Conservation (phyloP, 2,113 vertebrate genomes). For the Ciconia boyciana region DNA sequence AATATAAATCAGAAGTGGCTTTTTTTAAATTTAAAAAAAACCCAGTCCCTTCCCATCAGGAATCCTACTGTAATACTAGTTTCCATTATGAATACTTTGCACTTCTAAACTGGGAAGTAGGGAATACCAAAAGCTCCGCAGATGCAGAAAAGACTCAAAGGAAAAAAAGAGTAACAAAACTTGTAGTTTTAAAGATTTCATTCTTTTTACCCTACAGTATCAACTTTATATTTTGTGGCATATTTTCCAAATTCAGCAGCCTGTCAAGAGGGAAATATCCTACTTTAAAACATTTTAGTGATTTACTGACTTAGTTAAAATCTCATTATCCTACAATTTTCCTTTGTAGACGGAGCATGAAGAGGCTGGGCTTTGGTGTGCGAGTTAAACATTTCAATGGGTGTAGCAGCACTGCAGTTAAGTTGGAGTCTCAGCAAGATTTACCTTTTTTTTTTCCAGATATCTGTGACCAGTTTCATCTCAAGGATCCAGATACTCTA, state of each 20-base stretch:
- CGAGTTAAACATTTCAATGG: not conserved
- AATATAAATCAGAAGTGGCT: not conserved
- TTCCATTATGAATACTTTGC: not conserved
- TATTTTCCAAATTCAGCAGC: not conserved
- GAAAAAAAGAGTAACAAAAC: not conserved
- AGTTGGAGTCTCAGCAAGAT: not conserved
- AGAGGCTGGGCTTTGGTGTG: not conserved
- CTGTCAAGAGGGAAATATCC: not conserved
- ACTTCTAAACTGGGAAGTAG: not conserved
- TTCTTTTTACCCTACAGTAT: not conserved
- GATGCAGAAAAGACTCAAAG: not conserved
- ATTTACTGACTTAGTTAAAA: constrained; percentile 2
- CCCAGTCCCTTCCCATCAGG: not conserved
- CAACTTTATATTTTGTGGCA: not conserved
- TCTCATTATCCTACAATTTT: constrained; percentile 10
- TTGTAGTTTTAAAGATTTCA: not conserved
- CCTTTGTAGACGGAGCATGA: not conserved
- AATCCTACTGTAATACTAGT: not conserved
- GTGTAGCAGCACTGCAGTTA: not conserved
- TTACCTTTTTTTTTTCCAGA: not conserved
- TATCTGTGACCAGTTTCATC: not conserved
- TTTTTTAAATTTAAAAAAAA: not conserved
- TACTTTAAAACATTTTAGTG: not conserved
- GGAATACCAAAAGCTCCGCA: not conserved
- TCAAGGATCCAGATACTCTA: not conserved